Percentiles rank a stretch among this genome's conserved stretches.
phyloP scores from a whole-genome alignment of 2,113 vertebrate genomes.

The Toxotes jaculatrix region DNA sequence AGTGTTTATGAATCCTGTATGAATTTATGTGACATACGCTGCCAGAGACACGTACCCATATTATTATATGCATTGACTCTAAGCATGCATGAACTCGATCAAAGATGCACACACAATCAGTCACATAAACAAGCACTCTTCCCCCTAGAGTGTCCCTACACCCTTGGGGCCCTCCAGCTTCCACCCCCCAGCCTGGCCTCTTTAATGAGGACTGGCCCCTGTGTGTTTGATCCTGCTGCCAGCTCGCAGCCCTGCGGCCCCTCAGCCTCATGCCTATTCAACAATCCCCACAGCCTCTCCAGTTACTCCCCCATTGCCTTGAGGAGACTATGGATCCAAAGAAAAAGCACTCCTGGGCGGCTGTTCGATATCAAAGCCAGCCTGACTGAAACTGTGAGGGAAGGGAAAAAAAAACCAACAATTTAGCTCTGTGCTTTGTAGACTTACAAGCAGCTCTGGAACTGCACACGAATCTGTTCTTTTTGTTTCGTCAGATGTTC shows the following conservation, averaged over 20 bases:
- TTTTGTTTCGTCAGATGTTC: constrained; percentile 45
- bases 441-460: constrained; percentile 26
- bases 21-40: constrained; percentile 39
- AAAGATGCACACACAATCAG: constrained; percentile 35
- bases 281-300: constrained; percentile 62
- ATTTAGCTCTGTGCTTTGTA: constrained; percentile 49
- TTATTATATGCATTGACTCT: constrained; percentile 54
- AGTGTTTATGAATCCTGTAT: constrained; percentile 20
- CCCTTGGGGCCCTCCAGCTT: constrained; percentile 50
- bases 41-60: constrained; percentile 34
- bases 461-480: constrained; percentile 25
- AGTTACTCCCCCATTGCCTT: constrained; percentile 62
- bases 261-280: constrained; percentile 82
- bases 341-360: constrained; percentile 62
- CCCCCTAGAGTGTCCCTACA: constrained; percentile 57
- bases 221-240: constrained; percentile 79
- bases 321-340: constrained; percentile 74
- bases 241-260: constrained; percentile 68
- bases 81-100: constrained; percentile 54
- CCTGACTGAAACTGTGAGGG: constrained; percentile 36
- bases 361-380: constrained; percentile 74
- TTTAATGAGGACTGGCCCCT: constrained; percentile 80
- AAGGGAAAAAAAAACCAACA: not conserved
- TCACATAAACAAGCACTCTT: constrained; percentile 58
- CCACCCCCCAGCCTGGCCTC: constrained; percentile 63